Evolutionary conservation across 2,113 vertebrate species (phyloP).

Genomic region (zebrafish (Danio rerio)): GRCz12tu NC_133185.1:32311001-32311500

Average conservation of each 20-base stretch:
- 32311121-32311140: conserved; percentile 80
- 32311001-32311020: conserved; percentile 73
- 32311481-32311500: too few species aligned
- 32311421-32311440: too few species aligned
- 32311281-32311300: conserved; percentile 54
- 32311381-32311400: too few species aligned
- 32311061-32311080: conserved; percentile 80
- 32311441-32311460: too few species aligned
- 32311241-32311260: conserved; percentile 61
- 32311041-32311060: conserved; percentile 76
- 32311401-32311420: too few species aligned
- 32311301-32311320: conserved; percentile 21
- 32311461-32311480: too few species aligned
- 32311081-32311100: conserved; percentile 78
- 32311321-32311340: conserved; percentile 54
- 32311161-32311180: conserved; percentile 77
- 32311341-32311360: conserved; percentile 66
- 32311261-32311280: conserved; percentile 64
- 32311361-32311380: not conserved
- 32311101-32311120: conserved; percentile 77
- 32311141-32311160: conserved; percentile 77
- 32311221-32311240: conserved; percentile 70
- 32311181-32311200: conserved; percentile 80
- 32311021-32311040: conserved; percentile 78
- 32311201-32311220: conserved; percentile 77